These are phyloP conservation scores for Geopemphigus sp. DNA, from an alignment of 1,140 invertebrate species.

Conservation along the genomic window DNA sequence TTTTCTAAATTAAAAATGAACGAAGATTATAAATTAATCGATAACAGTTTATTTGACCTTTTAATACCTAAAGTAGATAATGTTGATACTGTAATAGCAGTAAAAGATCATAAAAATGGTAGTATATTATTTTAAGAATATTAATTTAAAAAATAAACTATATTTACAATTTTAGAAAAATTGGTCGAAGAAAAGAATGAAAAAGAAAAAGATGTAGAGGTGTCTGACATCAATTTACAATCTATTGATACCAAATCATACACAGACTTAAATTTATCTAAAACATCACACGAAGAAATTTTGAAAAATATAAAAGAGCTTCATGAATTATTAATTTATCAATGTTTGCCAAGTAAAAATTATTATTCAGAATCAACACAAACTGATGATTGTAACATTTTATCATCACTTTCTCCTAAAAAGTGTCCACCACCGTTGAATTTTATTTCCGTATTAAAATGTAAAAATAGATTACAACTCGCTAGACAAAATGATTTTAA, in stretches of 20 bases:
- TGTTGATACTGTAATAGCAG: not conserved
- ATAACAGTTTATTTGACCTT: not conserved
- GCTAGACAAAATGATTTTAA: not conserved
- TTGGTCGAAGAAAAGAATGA: not conserved
- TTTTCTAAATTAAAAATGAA: slow-evolving; percentile 13
- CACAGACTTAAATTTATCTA: not conserved
- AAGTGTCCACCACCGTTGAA: not conserved
- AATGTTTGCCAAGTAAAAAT: not conserved
- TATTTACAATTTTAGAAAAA: not conserved
- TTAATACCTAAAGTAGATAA: not conserved
- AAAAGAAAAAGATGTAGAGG: not conserved
- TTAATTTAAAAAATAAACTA: not conserved
- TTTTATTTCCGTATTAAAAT: slow-evolving; percentile 36
- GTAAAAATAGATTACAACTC: slow-evolving; percentile 1
- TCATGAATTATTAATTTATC: not conserved
- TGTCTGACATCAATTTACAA: slow-evolving; percentile 2
- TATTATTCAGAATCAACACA: slow-evolving; percentile 20
- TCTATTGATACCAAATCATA: not conserved
- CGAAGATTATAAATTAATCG: not conserved
- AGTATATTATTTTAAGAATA: not conserved
- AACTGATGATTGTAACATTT: slow-evolving; percentile 1
- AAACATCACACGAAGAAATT: not conserved
- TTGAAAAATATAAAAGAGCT: not conserved
- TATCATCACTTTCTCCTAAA: not conserved
- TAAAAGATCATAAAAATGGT: slow-evolving; percentile 4